Percentiles rank a stretch among this genome's conserved stretches.
These are phyloP conservation scores for Pegea sp. DNA, from an alignment of 23 tunicate species.

Conservation along the genomic window DNA sequence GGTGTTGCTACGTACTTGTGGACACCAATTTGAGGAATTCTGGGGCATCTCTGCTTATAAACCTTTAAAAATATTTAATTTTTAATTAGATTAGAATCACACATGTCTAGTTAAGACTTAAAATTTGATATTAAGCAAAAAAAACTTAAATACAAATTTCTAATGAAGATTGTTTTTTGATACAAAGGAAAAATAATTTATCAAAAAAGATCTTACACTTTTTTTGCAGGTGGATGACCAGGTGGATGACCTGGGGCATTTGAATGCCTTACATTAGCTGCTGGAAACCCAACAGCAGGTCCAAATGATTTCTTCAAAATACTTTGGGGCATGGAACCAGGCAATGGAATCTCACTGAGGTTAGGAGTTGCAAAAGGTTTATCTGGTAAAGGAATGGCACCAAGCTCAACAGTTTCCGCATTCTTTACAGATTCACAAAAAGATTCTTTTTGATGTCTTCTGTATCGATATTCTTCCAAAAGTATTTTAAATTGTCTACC, in stretches of 20 bases:
- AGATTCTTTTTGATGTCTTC: conserved; percentile 49
- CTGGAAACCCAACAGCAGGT: conserved; percentile 26
- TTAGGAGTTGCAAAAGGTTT: conserved; percentile 65
- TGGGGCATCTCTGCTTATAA: too few species aligned
- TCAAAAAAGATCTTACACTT: conserved; percentile 19
- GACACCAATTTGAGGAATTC: too few species aligned
- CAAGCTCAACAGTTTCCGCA: conserved; percentile 64
- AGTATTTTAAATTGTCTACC: conserved; percentile 36
- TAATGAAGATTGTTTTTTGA: too few species aligned
- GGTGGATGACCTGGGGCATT: conserved; percentile 61
- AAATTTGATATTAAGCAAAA: too few species aligned
- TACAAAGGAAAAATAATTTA: too few species aligned
- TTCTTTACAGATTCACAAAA: conserved; percentile 80
- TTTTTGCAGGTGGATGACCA: conserved; percentile 80
- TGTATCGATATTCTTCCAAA: conserved; percentile 37
- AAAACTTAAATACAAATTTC: too few species aligned
- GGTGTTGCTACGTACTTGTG: neutral
- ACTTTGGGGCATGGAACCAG: conserved; percentile 62
- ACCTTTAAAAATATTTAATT: too few species aligned
- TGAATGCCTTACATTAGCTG: conserved; percentile 3
- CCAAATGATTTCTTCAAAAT: conserved; percentile 61
- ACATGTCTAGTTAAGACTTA: too few species aligned
- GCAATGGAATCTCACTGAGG: conserved; percentile 67
- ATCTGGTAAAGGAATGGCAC: conserved; percentile 81
- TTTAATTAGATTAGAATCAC: too few species aligned